Conservation (phyloP, 2,797 vertebrate genomes). For the Coreius guichenoti region DNA sequence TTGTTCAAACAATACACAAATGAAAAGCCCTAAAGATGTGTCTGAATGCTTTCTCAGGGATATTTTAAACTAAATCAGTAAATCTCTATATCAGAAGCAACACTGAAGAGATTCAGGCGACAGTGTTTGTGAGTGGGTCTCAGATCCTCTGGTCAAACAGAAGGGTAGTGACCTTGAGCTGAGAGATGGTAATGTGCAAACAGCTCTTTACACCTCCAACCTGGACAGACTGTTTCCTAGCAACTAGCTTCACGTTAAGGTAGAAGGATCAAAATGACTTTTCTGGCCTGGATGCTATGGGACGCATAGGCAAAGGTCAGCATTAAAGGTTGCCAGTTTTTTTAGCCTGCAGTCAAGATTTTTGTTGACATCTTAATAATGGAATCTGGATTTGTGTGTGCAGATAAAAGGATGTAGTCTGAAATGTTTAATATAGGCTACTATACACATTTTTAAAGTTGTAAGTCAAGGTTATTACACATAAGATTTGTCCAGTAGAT, state of each 20-base stretch:
- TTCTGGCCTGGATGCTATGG: conserved; percentile 53
- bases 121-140: conserved; percentile 30
- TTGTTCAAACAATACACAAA: not conserved
- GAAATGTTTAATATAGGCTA: not conserved
- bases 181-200: conserved; percentile 58
- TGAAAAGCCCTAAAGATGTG: not conserved
- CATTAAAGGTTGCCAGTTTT: conserved; percentile 26
- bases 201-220: conserved; percentile 60
- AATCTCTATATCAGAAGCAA: not conserved
- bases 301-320: conserved; percentile 50
- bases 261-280: conserved; percentile 53
- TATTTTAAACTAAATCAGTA: not conserved
- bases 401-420: not conserved
- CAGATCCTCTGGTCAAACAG: conserved; percentile 52
- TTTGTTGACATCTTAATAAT: conserved; percentile 30
- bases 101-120: conserved; percentile 24
- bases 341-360: conserved; percentile 32
- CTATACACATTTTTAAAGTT: not conserved
- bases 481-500: not conserved
- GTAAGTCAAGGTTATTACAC: not conserved
- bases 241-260: conserved; percentile 58
- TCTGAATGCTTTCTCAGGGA: not conserved
- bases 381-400: conserved; percentile 7
- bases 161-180: conserved; percentile 57
- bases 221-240: conserved; percentile 61